Base-by-base conservation (phyloP, 1,140 invertebrate species). In the Rhynchophorus ferrugineus region DNA sequence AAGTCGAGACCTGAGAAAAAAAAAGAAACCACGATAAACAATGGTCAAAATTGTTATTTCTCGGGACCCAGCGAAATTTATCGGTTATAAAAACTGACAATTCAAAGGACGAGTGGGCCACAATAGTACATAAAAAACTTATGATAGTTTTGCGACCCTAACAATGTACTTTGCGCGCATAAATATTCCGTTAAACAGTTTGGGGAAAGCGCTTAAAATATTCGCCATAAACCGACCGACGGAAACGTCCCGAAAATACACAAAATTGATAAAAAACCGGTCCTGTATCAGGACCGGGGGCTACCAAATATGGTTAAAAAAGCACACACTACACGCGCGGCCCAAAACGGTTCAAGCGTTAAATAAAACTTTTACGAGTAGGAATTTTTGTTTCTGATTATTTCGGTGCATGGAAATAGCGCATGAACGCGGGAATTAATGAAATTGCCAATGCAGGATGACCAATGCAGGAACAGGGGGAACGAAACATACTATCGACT, bases 121-220 rank as follows among this genome's bases (percentile, higher is more conserved):
- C 47, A 49, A 49, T 49, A 49, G 36, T 39, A 41, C 47, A 49
- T 49, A 49, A 49, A 49, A 49, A 49, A 37, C 47, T 49, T 37
- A 17, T 37, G 36, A 17, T 22, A 13, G 5, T 19, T 38, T 38
- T 3, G 5, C 37, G 47, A n/a, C 8, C 36, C 47, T 33, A 42
- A 49, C 47, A 41, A 49, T 48, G 36, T 38, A 48, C 45, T 22
- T 48, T 19, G 34, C 11, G 16, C 34, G 20, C 47, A 49, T 49
- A 49, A 49, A 49, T 41, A 41, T 41, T 14, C 17, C 47, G 44
- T 14, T 14, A 29, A 11, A 22, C 19, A 34, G 29, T 42, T 36
- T 34, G 17, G 34, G 11, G 5, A 5, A 11, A 5, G 18, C 7
- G 34, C 44, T 35, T 46, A 46, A 46, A 46, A 46, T 36, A 6